Evolutionary conservation across 2,888 invertebrate genomes (phyloP).

Genomic region (Phasia obesa): DNA sequence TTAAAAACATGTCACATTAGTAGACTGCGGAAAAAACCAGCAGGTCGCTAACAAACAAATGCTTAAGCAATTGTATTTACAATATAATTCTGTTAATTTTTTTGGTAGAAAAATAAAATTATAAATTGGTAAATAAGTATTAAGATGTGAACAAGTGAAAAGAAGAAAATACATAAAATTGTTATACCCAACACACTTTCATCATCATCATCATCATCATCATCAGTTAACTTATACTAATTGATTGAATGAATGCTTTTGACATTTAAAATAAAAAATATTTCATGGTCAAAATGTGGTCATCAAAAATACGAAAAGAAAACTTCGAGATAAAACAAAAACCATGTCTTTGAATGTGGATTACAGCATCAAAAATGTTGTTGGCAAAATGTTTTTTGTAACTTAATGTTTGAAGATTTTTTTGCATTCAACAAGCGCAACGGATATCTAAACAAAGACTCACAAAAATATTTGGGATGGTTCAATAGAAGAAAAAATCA

Average conservation of each 20-base stretch:
- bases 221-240: conserved; percentile 45
- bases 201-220: too few relatives aligned
- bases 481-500: conserved; percentile 5
- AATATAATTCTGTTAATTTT: too few relatives aligned
- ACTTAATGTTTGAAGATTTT: neutral
- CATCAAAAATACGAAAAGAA: conserved; percentile 54
- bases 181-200: neutral
- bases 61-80: neutral
- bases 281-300: conserved; percentile 71
- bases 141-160: conserved; percentile 6
- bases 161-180: conserved; percentile 13
- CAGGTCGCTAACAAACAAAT: conserved; percentile 10
- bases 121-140: too few relatives aligned
- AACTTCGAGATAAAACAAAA: conserved; percentile 14
- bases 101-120: too few relatives aligned
- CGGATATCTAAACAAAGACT: conserved; percentile 41
- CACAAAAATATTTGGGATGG: conserved; percentile 39
- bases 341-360: conserved; percentile 31
- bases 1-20: neutral
- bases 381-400: conserved; percentile 59
- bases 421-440: conserved; percentile 27
- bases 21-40: neutral
- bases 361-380: conserved; percentile 67
- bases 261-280: conserved; percentile 58
- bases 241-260: conserved; percentile 62